Conservation (phyloP, 2,113 vertebrate genomes). For the Urocynchramus pylzowi region DNA sequence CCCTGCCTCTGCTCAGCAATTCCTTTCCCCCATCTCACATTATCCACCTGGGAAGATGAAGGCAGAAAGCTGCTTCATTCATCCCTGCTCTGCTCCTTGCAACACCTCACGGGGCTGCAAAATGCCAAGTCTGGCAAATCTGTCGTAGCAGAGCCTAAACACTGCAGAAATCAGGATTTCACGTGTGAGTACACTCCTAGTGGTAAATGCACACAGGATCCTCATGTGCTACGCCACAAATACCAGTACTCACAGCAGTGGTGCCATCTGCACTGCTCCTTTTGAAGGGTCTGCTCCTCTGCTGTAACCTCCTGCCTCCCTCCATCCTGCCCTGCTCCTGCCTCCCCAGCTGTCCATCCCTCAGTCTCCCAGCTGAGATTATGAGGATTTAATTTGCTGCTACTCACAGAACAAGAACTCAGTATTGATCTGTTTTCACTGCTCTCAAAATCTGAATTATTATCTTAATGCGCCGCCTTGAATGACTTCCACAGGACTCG, state of each 20-base stretch:
- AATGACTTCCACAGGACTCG: background rate
- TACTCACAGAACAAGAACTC: background rate
- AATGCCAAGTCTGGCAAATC: background rate
- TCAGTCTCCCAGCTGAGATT: background rate
- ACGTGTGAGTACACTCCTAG: background rate
- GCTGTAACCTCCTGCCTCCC: background rate
- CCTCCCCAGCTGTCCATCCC: background rate
- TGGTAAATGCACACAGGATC: background rate
- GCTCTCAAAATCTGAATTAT: background rate
- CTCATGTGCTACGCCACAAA: rapidly evolving
- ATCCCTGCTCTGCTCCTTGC: background rate
- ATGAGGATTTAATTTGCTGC: background rate
- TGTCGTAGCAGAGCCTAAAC: rapidly evolving
- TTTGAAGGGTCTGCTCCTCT: background rate
- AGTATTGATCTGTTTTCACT: background rate
- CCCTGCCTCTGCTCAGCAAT: background rate
- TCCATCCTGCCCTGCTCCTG: background rate
- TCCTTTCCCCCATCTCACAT: background rate
- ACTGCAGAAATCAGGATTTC: background rate
- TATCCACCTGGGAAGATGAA: background rate
- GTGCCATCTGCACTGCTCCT: background rate
- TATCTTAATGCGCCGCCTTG: background rate
- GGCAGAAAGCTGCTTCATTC: background rate
- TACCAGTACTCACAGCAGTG: background rate
- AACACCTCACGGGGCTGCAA: background rate